These are phyloP conservation scores for Phoxinus phoxinus DNA, from an alignment of 2,113 vertebrate genomes.

Conservation along the genomic window DNA sequence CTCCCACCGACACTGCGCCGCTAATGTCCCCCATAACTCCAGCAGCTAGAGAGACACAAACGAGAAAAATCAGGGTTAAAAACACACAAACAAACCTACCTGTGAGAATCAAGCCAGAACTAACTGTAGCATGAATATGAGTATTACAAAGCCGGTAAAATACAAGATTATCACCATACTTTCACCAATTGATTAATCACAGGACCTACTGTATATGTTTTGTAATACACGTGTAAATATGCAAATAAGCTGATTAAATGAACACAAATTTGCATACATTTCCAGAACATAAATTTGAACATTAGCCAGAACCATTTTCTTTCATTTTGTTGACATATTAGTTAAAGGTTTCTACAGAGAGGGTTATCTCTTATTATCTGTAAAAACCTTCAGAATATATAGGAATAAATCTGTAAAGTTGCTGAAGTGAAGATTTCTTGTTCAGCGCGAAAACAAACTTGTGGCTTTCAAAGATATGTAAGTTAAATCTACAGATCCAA, in stretches of 20 bases:
- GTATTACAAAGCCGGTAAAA: not conserved
- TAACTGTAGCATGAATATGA: not conserved
- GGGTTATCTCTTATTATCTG: not conserved
- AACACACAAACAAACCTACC: not conserved
- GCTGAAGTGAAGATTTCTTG: not conserved
- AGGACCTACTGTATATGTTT: not conserved
- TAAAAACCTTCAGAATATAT: too few relatives aligned
- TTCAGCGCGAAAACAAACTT: not conserved
- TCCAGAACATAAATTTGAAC: not conserved
- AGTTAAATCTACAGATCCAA: not conserved
- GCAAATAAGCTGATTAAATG: not conserved
- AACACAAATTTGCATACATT: too few relatives aligned
- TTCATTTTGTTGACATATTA: not conserved
- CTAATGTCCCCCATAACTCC: conserved; percentile 60
- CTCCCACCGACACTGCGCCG: conserved; percentile 68
- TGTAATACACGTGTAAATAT: not conserved
- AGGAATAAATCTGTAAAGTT: not conserved
- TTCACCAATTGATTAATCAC: not conserved
- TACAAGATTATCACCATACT: not conserved
- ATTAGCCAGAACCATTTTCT: not conserved
- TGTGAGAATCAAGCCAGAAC: not conserved
- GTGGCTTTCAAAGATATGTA: not conserved
- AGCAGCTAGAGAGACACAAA: conserved; percentile 63
- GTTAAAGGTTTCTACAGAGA: too few relatives aligned
- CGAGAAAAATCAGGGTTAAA: not conserved